A percentile compares a stretch with the other conserved stretches of the same genome.
Evolutionary conservation across 1,140 invertebrate species (phyloP).

Genomic region (Drosophila serrata): DNA sequence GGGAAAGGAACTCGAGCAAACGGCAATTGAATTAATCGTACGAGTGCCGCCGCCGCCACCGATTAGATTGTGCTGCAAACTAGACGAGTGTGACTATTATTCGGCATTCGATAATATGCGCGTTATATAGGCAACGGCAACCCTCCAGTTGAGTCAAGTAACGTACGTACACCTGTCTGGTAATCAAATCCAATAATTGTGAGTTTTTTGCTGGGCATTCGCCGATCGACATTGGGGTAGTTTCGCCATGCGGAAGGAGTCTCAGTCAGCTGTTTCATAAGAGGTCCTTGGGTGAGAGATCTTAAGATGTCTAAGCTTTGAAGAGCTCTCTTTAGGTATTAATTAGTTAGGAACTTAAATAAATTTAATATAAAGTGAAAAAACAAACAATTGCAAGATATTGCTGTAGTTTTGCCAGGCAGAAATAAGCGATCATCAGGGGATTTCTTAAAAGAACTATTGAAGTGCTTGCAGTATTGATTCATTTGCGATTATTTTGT

Average conservation of each 20-base stretch:
- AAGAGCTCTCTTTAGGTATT: neutral
- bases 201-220: slow-evolving; percentile 1
- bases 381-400: neutral
- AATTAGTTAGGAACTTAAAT: neutral
- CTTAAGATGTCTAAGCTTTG: neutral
- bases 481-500: neutral
- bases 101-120: slow-evolving; percentile 29
- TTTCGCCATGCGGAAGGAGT: slow-evolving; percentile 23
- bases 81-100: slow-evolving; percentile 23
- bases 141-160: slow-evolving; percentile 5
- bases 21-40: slow-evolving; percentile 43
- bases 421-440: neutral
- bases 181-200: slow-evolving; percentile 19
- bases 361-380: neutral
- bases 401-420: slow-evolving; percentile 17
- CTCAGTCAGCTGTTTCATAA: neutral
- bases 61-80: slow-evolving; percentile 37
- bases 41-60: slow-evolving; percentile 3
- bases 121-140: slow-evolving; percentile 18
- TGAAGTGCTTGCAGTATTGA: neutral
- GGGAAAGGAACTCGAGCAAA: slow-evolving; percentile 24
- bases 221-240: slow-evolving; percentile 39
- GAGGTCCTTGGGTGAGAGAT: neutral
- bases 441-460: neutral
- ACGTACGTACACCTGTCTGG: slow-evolving; percentile 48